Base-by-base conservation (phyloP, 2,888 invertebrate genomes). In the Meghimatium bilineatum region DNA sequence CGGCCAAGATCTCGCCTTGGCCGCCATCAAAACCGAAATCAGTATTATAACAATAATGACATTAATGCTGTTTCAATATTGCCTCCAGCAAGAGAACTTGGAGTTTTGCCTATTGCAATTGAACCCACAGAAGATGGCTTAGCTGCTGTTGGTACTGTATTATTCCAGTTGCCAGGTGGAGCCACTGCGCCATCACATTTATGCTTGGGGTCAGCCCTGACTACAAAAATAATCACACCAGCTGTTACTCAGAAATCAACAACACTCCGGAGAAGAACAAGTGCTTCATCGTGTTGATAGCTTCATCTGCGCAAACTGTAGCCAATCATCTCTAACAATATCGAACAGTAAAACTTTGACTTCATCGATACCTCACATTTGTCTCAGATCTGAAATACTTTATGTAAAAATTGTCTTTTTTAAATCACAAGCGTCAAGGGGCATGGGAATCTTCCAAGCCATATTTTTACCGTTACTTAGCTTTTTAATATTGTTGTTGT, bases 141-240 rank as follows among this genome's bases (percentile, higher is more conserved):
- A 69, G 97, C 97, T 26, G 98, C 97, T n/a, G 97, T 98, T 79
- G 96, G 97, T 83, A 97, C 98, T 0, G 96, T 98, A 72, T 96
- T 98, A 91, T 96, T 98, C 86, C 96, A 97, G 93, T 94, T 98
- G 89, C 98, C 98, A 0, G 98, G 98, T 60, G 97, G 97, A 1
- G 95, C 95, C 56, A 95, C 95, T 88, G 96, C 93, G 0, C 93
- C 94, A 8, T 92, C 93, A 8, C 90, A 92, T 71, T 88, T 94
- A 44, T 91, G 93, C 87, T 90, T 94, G n/a, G 94, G 93, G 12
- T 94, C 94, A 3, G 88, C 93, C 26, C 90, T 94, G 66, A 92
- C 93, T 8, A 89, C 87, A 78, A 82, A 86, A 32, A 86, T 89
- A 34, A 52, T 76, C 26, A 84, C 86, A 3, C 85, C 85, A 6